Evolutionary conservation across 2,888 invertebrate species (phyloP), one percentile per base, ranked within the genome.

Genomic region (Electrophaes corylata): DNA sequence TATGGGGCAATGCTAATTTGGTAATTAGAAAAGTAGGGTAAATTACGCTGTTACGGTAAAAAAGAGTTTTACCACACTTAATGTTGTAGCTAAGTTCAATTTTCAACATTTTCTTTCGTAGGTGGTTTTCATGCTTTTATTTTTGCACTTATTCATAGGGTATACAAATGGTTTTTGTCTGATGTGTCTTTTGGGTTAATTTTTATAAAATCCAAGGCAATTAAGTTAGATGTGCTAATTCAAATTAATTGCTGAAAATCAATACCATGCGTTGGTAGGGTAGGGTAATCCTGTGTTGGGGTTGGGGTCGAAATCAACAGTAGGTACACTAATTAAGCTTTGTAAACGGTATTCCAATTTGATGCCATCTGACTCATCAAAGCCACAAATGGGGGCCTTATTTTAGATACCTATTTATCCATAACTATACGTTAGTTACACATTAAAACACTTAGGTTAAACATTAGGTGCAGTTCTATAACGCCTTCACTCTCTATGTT

Each of bases 331-430:
- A 70, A 71, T 72, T 69, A 68, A 53, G 61, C 62, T 68, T 62
- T 65, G 69, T 65, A 71, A 69, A 72, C 64, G 59, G 52, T 62
- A 64, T 70, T 71, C 64, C 67, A 66, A 73, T 72, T 72, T 71
- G 62, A 65, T 67, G 72, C 70, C 20, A 40, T 41, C 57, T 64
- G 64, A 56, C 44, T 66, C 66, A 58, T 62, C 61, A 65, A 60
- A 59, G 57, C 50, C 56, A 46, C 37, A 48, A 54, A 59, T 46
- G 40, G 46, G 45, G 11, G 45, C 29, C 19, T 54, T 50, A 35
- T 40, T 46, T 50, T 40, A 12, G 20, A 45, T 16, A 47, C 20
- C 52, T 61, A 65, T 51, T 49, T 47, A 51, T 11, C 47, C 37
- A 37, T 19, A 14, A 11, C 20, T 19, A 41, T 18, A 1, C 3